phyloP scores from a whole-genome alignment of 2,888 invertebrate genomes.

The Scelioninae gen. 1 region DNA sequence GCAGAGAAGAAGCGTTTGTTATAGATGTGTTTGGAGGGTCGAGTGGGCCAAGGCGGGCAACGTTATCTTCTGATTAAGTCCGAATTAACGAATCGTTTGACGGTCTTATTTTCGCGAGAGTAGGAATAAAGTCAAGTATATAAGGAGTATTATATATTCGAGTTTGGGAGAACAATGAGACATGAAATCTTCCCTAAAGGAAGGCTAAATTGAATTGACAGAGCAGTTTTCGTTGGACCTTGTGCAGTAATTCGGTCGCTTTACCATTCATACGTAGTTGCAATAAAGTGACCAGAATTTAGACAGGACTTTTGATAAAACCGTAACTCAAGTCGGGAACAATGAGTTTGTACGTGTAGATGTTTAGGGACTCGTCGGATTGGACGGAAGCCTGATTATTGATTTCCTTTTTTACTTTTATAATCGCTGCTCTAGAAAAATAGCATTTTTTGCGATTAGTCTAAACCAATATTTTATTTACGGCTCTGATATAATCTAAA shows the following conservation, averaged over 20 bases:
- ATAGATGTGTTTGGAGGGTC: conserved; percentile 62
- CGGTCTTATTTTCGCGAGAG: neutral
- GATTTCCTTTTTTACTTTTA: conserved; percentile 49
- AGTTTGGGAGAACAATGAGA: neutral
- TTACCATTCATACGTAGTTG: conserved; percentile 10
- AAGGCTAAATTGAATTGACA: conserved; percentile 18
- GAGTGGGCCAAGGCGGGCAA: conserved; percentile 50
- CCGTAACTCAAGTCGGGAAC: conserved; percentile 4
- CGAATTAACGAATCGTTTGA: conserved; percentile 23
- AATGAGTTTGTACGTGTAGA: conserved; percentile 22
- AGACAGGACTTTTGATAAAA: conserved; percentile 20
- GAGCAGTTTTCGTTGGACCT: conserved; percentile 9
- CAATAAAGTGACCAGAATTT: conserved; percentile 23
- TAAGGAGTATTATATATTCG: conserved; percentile 9
- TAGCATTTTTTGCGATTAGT: conserved; percentile 33
- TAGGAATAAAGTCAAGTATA: neutral
- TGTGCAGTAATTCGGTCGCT: no score
- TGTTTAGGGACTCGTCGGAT: conserved; percentile 19
- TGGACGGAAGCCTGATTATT: no score
- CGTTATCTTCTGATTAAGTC: conserved; percentile 19
- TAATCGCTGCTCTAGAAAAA: conserved; percentile 32
- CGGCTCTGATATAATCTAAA: conserved; percentile 15
- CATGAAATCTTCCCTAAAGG: neutral
- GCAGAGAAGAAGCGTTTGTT: conserved; percentile 26
- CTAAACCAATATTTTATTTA: conserved; percentile 27